phyloP scores from a whole-genome alignment of 2,797 vertebrate genomes.

The Coreius guichenoti region DNA sequence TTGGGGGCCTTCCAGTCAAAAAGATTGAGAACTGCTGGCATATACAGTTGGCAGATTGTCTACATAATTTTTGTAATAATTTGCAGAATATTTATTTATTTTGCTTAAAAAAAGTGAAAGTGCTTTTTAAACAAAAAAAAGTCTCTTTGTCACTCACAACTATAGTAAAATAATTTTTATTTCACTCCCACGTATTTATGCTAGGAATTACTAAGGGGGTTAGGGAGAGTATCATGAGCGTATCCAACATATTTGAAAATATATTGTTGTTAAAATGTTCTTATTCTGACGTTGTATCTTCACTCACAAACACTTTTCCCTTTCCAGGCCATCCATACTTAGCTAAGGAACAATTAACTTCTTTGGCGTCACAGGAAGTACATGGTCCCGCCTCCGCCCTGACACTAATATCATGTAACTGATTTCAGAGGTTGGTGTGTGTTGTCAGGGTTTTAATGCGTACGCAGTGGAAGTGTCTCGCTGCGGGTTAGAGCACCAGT shows the following conservation, averaged over 20 bases:
- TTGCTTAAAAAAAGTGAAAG: constrained; percentile 54
- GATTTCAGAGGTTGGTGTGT: constrained; percentile 38
- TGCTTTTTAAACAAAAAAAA: constrained; percentile 28
- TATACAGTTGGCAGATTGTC: not conserved
- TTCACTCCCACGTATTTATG: not conserved
- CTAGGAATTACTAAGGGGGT: no score
- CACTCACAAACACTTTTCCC: not conserved
- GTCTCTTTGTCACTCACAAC: not conserved
- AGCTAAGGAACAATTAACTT: constrained; percentile 1
- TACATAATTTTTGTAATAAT: constrained; percentile 40
- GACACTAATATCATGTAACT: constrained; percentile 22
- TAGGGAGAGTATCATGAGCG: no score
- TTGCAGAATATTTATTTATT: constrained; percentile 60
- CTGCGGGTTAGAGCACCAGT: constrained; percentile 17
- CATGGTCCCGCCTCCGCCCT: constrained; percentile 1
- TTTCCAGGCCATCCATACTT: not conserved
- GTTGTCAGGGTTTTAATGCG: constrained; percentile 30
- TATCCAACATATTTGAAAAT: not conserved
- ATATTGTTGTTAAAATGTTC: not conserved
- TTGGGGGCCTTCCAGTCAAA: not conserved
- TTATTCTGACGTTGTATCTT: not conserved
- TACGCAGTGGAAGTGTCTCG: constrained; percentile 30
- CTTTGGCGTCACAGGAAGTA: constrained; percentile 28
- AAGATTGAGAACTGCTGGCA: not conserved
- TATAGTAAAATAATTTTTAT: not conserved